Percentiles rank a stretch among this genome's conserved stretches.
Conservation (phyloP, 2,888 invertebrate genomes). For the Nycteola revayana region DNA sequence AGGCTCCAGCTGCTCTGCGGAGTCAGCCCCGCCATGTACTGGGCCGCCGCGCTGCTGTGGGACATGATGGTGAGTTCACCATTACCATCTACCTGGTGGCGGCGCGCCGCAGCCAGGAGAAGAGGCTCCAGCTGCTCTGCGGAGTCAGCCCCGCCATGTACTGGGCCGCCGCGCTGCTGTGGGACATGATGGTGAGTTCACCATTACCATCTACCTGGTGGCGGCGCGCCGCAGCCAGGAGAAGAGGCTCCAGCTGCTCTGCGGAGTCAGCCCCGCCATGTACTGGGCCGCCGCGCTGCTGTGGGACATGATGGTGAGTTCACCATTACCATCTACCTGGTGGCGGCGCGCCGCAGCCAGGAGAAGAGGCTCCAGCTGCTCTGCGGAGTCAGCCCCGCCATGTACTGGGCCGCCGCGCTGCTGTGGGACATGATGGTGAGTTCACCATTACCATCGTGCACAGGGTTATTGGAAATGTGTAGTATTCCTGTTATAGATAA, state of each 20-base stretch:
- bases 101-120: conserved; percentile 87
- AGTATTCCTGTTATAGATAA: no score
- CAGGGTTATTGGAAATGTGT: no score
- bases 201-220: conserved; percentile 90
- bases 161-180: conserved; percentile 88
- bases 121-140: conserved; percentile 89
- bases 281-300: conserved; percentile 90
- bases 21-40: conserved; percentile 88
- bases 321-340: conserved; percentile 90
- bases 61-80: conserved; percentile 87
- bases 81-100: conserved; percentile 90
- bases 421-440: conserved; percentile 88
- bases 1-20: conserved; percentile 90
- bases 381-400: conserved; percentile 86
- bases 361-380: conserved; percentile 91
- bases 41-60: conserved; percentile 88
- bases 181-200: conserved; percentile 88
- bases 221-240: conserved; percentile 87
- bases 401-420: conserved; percentile 90
- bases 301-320: conserved; percentile 88
- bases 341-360: conserved; percentile 86
- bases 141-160: conserved; percentile 88
- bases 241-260: conserved; percentile 90
- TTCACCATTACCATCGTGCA: no score
- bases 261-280: conserved; percentile 86